Evolutionary conservation across 2,888 invertebrate genomes (phyloP).

Genomic region (Agrotis clavis): DNA sequence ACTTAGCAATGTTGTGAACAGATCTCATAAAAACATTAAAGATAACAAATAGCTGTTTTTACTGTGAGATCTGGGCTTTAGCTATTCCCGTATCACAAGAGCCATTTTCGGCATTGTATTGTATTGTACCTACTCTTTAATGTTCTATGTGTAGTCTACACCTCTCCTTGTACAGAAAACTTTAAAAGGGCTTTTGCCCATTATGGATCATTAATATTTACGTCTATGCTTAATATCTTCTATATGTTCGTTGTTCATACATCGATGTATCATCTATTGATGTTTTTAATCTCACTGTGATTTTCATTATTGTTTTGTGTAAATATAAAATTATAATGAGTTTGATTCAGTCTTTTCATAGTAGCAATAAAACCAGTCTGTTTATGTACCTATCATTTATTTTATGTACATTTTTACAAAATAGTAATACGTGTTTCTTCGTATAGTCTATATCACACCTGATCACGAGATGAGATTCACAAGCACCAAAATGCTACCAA

Average conservation of each 20-base stretch:
- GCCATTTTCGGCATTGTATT: slow-evolving; percentile 31
- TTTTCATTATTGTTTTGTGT: slow-evolving; percentile 86
- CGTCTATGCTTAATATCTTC: slow-evolving; percentile 60
- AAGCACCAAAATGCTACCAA: slow-evolving; percentile 45
- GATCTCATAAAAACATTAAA: slow-evolving; percentile 21
- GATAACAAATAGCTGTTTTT: slow-evolving; percentile 2
- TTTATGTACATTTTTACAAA: slow-evolving; percentile 65
- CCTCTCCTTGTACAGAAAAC: slow-evolving; percentile 66
- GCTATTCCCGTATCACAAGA: neutral
- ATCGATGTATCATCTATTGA: slow-evolving; percentile 78
- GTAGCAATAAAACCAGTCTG: slow-evolving; percentile 43
- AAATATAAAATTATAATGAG: slow-evolving; percentile 85
- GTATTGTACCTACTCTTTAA: slow-evolving; percentile 46
- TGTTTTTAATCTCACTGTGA: slow-evolving; percentile 87
- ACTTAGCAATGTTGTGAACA: slow-evolving; percentile 19
- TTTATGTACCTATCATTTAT: slow-evolving; percentile 49
- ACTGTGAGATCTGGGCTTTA: slow-evolving; percentile 27
- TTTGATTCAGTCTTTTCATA: slow-evolving; percentile 70
- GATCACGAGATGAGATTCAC: slow-evolving; percentile 60
- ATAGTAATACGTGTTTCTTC: slow-evolving; percentile 46
- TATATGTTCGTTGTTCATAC: slow-evolving; percentile 70
- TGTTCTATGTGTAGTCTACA: slow-evolving; percentile 53
- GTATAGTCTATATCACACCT: slow-evolving; percentile 53
- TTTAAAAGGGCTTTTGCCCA: slow-evolving; percentile 57
- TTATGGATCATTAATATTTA: slow-evolving; percentile 57